Percentiles rank a stretch among this genome's conserved stretches.
phyloP scores from a whole-genome alignment of 2,113 vertebrate species.

The Erythrocebus patas region DNA sequence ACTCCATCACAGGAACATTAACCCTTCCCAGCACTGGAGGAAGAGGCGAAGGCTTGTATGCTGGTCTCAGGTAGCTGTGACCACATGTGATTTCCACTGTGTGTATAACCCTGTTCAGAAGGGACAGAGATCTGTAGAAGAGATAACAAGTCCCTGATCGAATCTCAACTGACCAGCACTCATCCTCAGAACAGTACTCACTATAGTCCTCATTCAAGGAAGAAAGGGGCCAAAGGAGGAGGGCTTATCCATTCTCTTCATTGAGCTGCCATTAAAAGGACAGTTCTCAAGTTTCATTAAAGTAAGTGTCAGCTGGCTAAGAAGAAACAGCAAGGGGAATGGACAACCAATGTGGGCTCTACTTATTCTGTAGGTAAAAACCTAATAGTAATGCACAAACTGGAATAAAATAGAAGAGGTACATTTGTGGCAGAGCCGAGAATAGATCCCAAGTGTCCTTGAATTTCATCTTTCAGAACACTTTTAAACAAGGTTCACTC shows the following conservation, averaged over 20 bases:
- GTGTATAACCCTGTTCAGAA: background rate
- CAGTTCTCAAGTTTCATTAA: background rate
- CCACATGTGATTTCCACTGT: accelerated
- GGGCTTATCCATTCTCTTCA: background rate
- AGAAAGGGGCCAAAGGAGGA: background rate
- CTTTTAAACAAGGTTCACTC: conserved; percentile 1
- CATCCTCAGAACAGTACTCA: background rate
- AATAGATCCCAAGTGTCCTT: background rate
- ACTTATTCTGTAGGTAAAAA: background rate
- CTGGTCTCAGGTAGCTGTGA: background rate
- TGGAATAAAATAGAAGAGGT: background rate
- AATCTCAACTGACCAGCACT: background rate
- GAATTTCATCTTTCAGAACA: conserved; percentile 3
- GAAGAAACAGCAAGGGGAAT: background rate
- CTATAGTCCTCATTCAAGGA: background rate
- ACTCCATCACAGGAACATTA: background rate
- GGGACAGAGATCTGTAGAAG: background rate
- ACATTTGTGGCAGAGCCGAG: background rate
- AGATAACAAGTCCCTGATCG: background rate
- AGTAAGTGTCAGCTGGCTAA: background rate
- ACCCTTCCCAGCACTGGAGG: background rate
- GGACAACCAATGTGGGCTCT: background rate
- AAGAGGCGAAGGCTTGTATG: background rate
- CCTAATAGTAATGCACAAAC: background rate
- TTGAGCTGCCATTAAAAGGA: background rate